Evolutionary conservation across 2,888 invertebrate species (phyloP).

Genomic region (Maniola hyperantus): DNA sequence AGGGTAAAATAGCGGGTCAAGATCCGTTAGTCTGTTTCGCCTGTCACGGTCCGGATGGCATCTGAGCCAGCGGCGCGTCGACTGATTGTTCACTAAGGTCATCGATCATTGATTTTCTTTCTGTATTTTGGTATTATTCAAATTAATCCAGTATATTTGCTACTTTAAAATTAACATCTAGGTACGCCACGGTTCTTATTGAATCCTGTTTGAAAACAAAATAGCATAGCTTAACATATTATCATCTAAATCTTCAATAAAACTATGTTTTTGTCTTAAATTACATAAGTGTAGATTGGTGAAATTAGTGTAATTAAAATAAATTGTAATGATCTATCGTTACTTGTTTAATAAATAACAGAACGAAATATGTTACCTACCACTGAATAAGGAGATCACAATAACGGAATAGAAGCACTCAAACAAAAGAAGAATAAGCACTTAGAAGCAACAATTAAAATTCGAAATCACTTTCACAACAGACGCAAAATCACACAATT

Average conservation of each 20-base stretch:
- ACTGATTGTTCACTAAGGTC: constrained; percentile 48
- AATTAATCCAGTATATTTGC: neutral
- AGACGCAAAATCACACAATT: constrained; percentile 52
- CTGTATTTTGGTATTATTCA: neutral
- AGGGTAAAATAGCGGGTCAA: constrained; percentile 42
- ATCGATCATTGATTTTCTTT: constrained; percentile 40
- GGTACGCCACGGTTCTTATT: neutral
- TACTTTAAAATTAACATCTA: neutral
- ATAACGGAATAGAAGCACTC: constrained; percentile 22
- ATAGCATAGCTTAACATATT: neutral
- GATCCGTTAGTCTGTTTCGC: constrained; percentile 46
- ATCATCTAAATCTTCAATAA: neutral
- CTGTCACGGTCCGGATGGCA: constrained; percentile 58
- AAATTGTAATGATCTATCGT: neutral
- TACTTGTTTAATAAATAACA: neutral
- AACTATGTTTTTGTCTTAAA: neutral
- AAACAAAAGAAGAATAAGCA: constrained; percentile 32
- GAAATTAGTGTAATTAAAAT: neutral
- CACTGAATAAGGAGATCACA: constrained; percentile 27
- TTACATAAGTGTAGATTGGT: neutral
- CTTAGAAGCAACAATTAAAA: constrained; percentile 37
- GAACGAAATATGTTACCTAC: constrained; percentile 29
- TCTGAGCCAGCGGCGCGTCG: constrained; percentile 53
- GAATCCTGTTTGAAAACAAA: neutral
- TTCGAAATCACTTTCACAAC: constrained; percentile 60